A percentile compares a stretch with the other conserved stretches of the same genome.
These are phyloP conservation scores for Caenorhabditis japonica DNA, from an alignment of 2,888 invertebrate genomes.

Conservation along the genomic window DNA sequence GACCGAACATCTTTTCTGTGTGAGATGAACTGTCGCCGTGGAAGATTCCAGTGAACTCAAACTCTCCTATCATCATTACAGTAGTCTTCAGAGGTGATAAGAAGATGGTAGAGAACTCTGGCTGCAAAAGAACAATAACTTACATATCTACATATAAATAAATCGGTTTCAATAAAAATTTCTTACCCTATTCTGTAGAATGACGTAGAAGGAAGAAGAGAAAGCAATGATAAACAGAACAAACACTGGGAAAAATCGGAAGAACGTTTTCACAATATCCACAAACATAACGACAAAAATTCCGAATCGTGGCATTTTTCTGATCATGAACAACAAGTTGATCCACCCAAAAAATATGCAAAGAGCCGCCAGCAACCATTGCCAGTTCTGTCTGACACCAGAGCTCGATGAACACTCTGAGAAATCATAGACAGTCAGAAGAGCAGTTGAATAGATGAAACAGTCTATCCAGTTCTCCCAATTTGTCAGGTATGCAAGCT, in stretches of 20 bases:
- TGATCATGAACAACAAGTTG: slow-evolving; percentile 77
- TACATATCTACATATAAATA: too few relatives aligned
- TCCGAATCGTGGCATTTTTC: slow-evolving; percentile 77
- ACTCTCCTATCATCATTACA: slow-evolving; percentile 79
- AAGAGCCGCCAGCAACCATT: slow-evolving; percentile 80
- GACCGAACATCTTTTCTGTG: slow-evolving; percentile 53
- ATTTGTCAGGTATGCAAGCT: slow-evolving; percentile 78
- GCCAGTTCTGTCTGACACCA: slow-evolving; percentile 79
- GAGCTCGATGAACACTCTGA: slow-evolving; percentile 77
- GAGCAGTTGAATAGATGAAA: slow-evolving; percentile 79
- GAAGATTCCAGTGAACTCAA: slow-evolving; percentile 77
- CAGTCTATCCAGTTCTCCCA: slow-evolving; percentile 80
- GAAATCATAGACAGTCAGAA: slow-evolving; percentile 79
- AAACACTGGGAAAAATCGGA: slow-evolving; percentile 78
- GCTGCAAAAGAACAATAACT: slow-evolving; percentile 50
- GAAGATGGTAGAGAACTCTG: slow-evolving; percentile 72
- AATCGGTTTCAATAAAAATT: too few relatives aligned
- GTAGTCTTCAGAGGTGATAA: slow-evolving; percentile 77
- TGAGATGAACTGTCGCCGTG: slow-evolving; percentile 64
- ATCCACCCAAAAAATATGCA: slow-evolving; percentile 79
- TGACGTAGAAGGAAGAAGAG: slow-evolving; percentile 67
- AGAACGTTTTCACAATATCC: slow-evolving; percentile 78
- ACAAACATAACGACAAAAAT: slow-evolving; percentile 79
- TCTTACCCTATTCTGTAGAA: slow-evolving; percentile 73
- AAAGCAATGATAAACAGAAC: slow-evolving; percentile 75